phyloP scores from a whole-genome alignment of 2,797 vertebrate species.

The Spheniscus humboldti region DNA sequence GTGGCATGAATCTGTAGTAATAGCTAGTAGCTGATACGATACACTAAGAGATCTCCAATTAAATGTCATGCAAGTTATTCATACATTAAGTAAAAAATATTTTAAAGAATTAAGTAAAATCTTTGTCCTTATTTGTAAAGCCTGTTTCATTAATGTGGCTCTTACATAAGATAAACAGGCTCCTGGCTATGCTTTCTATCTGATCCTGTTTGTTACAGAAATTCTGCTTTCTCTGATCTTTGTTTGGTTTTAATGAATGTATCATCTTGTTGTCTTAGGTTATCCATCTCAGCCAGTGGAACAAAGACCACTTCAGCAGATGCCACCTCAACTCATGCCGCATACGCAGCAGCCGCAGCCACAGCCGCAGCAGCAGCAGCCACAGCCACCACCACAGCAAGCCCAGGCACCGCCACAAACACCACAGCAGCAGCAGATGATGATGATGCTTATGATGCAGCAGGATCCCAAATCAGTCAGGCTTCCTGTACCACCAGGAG shows the following conservation, averaged over 20 bases:
- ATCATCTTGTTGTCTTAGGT: slow-evolving; percentile 70
- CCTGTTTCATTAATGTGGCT: background rate
- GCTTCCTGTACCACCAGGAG: slow-evolving; percentile 85
- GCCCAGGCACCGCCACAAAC: slow-evolving; percentile 76
- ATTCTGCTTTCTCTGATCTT: background rate
- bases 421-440: slow-evolving; percentile 84
- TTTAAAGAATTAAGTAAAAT: background rate
- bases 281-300: slow-evolving; percentile 89
- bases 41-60: background rate
- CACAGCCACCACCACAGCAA: slow-evolving; percentile 58
- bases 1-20: background rate
- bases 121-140: background rate
- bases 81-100: background rate
- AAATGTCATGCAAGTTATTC: background rate
- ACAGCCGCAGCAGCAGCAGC: slow-evolving; percentile 55
- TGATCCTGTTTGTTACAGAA: background rate
- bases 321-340: slow-evolving; percentile 91
- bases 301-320: slow-evolving; percentile 92
- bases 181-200: background rate
- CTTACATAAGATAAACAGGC: background rate
- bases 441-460: slow-evolving; percentile 97
- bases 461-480: slow-evolving; percentile 91
- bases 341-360: slow-evolving; percentile 79
- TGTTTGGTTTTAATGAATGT: background rate
- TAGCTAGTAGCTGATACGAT: background rate